A percentile compares a stretch with the other conserved stretches of the same genome.
phyloP scores from a whole-genome alignment of 2,888 invertebrate genomes.

The Drosophila anceps region DNA sequence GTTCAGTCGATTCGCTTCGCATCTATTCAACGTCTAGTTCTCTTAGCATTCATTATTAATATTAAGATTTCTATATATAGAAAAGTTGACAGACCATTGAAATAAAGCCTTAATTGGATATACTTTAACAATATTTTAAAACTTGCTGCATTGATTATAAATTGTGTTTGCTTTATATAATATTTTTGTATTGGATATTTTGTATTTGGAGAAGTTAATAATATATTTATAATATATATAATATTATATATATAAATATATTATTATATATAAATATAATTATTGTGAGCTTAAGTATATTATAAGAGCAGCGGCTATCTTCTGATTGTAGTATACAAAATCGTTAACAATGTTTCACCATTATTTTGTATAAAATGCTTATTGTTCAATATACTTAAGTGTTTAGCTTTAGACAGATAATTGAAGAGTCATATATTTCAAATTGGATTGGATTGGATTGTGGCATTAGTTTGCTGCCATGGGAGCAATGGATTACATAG shows the following conservation, averaged over 20 bases:
- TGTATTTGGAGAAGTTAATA: not conserved
- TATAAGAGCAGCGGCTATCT: slow-evolving; percentile 1
- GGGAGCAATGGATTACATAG: slow-evolving; percentile 1
- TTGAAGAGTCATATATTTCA: not conserved
- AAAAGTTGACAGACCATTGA: too few relatives aligned
- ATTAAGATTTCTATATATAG: not conserved
- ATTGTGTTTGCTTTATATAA: not conserved
- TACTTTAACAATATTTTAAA: not conserved
- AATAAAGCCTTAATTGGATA: not conserved
- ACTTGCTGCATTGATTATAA: not conserved
- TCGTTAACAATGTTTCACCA: not conserved
- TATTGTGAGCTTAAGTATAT: too few relatives aligned
- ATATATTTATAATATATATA: not conserved
- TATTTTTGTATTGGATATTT: not conserved
- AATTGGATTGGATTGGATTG: not conserved
- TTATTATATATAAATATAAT: not conserved
- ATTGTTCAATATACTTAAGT: not conserved
- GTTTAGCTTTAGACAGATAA: not conserved
- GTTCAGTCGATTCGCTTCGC: not conserved
- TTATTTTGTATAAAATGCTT: not conserved
- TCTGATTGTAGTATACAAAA: not conserved
- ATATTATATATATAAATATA: not conserved
- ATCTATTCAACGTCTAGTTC: not conserved
- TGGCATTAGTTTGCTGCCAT: slow-evolving; percentile 2
- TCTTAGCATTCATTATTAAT: not conserved